Base-by-base conservation (phyloP, 1,140 invertebrate genomes). In the Micrasema longulum region DNA sequence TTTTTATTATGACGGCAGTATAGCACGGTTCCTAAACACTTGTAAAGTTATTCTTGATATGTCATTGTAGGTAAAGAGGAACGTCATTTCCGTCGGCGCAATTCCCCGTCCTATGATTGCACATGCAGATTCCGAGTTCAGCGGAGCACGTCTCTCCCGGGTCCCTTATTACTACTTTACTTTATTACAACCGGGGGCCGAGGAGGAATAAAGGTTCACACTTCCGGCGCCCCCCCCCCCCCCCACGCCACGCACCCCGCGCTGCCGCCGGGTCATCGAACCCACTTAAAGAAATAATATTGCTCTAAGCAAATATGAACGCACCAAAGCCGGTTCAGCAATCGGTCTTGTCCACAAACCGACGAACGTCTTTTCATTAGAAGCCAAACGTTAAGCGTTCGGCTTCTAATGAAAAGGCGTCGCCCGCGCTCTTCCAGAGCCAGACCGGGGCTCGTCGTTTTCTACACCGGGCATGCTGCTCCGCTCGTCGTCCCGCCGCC, bases 291-390 rank as follows among this genome's bases (percentile, higher is more conserved):
- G 26, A 57, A 57, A 57, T 57, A 57, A 57, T 57, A 57, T 14
- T 57, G 31, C 53, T 57, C 53, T 57, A 57, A 57, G 36, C 53
- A 57, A 57, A 57, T 57, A 57, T 57, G 53, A 57, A 57, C 53
- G 53, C 53, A 57, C 26, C 53, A 35, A n/a, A 57, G 53, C 53
- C 31, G 53, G 26, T 36, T 35, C 53, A 36, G 53, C 12, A 26
- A 22, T 23, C 22, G 10, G 50, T 53, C 50, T 23, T 53, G 50
- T 23, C 16, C 22, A 23, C 53, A 35, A 20, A 14, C 2, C 31
- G 16, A 35, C 53, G 26, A 57, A 31, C 14, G 10, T 57, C 36
- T 36, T 14, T 26, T n/a, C n/a, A n/a, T n/a, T n/a, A n/a, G n/a
- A n/a, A n/a, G n/a, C n/a, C n/a, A n/a, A n/a, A n/a, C n/a, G n/a